A percentile compares a stretch with the other conserved stretches of the same genome.
Conservation (phyloP, 2,888 invertebrate genomes). For the Ferdinandea cuprea region DNA sequence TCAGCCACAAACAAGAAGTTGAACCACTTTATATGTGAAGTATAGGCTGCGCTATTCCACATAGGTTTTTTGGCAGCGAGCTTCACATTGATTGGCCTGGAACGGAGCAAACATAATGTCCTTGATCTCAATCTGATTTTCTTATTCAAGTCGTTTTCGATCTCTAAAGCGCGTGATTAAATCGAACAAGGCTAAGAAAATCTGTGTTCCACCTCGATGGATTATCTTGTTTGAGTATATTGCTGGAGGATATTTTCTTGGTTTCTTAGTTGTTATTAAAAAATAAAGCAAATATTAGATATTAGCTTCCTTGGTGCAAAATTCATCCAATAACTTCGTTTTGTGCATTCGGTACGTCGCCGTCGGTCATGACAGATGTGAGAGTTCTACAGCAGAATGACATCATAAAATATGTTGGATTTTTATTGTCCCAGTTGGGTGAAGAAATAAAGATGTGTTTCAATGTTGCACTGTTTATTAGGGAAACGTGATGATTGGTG, state of each 20-base stretch:
- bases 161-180: no score
- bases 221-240: neutral
- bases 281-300: no score
- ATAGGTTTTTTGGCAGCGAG: constrained; percentile 20
- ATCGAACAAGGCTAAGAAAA: no score
- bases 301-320: no score
- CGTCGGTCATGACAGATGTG: no score
- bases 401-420: constrained; percentile 32
- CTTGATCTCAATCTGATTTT: constrained; percentile 1
- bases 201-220: neutral
- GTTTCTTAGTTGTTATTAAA: no score
- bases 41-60: neutral
- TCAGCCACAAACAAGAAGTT: constrained; percentile 17
- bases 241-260: neutral
- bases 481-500: no score
- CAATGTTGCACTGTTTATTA: constrained; percentile 3
- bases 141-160: no score
- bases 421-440: constrained; percentile 40
- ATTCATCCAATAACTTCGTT: constrained; percentile 1
- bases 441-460: constrained; percentile 4
- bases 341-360: constrained; percentile 3
- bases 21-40: constrained; percentile 1
- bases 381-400: constrained; percentile 5
- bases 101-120: neutral
- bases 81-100: neutral